Base-by-base conservation (phyloP, 2,113 vertebrate genomes). In the Podiceps cristatus region DNA sequence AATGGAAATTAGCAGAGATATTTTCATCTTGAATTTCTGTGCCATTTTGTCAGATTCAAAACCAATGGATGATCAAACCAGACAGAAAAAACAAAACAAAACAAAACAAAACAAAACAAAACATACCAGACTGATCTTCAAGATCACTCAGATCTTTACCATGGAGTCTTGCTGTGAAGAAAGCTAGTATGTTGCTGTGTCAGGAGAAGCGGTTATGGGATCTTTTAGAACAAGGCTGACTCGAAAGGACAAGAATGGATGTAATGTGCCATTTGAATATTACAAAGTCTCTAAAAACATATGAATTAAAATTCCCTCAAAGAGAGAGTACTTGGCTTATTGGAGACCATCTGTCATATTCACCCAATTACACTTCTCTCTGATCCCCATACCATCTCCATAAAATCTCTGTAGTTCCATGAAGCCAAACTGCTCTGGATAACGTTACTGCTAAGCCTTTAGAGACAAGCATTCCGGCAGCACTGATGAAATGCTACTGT, bases 221-320 rank as follows among this genome's bases (percentile, higher is more conserved):
- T 71, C n/a, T 75, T 76, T 44, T 47, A 81, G 75, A 92, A 49
- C 40, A 78, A 2, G 11, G 63, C 52, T 88, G 72, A 88, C 35
- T 72, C 73, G 52, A 84, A 95, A 74, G 73, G 73, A 55, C 66
- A 95, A 74, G 56, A 87, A 95, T 12, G 60, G 44, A 44, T 75
- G 44, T 45, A 76, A 90, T 16, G 44, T 82, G 56, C 69, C 33
- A 68, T 78, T 63, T 77, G 60, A 93, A 69, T 28, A 86, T 25
- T 37, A 68, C 23, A 45, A 76, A 82, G 64, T 52, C 76, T 73
- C 86, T 63, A 74, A 91, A 95, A 92, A 73, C 35, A 79, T 49
- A 82, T 14, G 47, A 94, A 94, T 92, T 80, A 83, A 71, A 95
- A 93, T 76, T 73, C 63, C 80, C 86, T 68, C 78, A 77, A 95